A percentile compares a stretch with the other conserved stretches of the same genome.
phyloP scores from a whole-genome alignment of 53 echinoderm and acorn worm genomes.

The Patiria pectinifera region DNA sequence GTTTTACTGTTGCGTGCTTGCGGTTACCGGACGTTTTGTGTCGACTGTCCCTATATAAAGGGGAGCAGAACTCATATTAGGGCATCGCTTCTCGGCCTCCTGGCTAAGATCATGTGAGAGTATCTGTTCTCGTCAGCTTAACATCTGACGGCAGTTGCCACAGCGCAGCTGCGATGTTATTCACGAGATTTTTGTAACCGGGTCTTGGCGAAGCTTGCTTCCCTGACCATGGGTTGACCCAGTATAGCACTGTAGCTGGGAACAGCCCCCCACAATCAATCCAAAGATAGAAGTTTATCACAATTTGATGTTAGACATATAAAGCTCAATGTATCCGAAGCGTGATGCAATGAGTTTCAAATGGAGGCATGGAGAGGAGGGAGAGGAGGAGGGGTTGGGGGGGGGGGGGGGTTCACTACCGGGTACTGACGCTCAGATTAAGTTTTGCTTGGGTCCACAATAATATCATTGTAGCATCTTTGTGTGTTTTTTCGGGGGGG shows the following conservation, averaged over 20 bases:
- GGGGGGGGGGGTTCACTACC: no score
- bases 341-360: no score
- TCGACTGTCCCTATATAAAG: background rate
- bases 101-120: slow-evolving; percentile 33
- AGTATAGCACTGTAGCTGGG: slow-evolving; percentile 33
- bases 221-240: slow-evolving; percentile 26
- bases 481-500: no score
- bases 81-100: slow-evolving; percentile 31
- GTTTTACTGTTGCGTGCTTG: background rate
- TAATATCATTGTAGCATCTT: no score
- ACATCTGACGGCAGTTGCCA: slow-evolving; percentile 37
- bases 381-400: no score
- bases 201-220: slow-evolving; percentile 45
- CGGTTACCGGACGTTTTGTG: background rate
- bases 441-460: no score
- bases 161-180: slow-evolving; percentile 15
- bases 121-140: slow-evolving; percentile 45
- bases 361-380: no score
- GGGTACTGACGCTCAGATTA: no score
- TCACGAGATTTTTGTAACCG: background rate
- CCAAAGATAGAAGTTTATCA: background rate
- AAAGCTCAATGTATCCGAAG: no score
- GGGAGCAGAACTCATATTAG: background rate
- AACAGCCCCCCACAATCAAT: slow-evolving; percentile 14
- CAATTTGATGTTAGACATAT: background rate